phyloP scores from a whole-genome alignment of 2,113 vertebrate genomes.

The Tamias sibiricus region DNA sequence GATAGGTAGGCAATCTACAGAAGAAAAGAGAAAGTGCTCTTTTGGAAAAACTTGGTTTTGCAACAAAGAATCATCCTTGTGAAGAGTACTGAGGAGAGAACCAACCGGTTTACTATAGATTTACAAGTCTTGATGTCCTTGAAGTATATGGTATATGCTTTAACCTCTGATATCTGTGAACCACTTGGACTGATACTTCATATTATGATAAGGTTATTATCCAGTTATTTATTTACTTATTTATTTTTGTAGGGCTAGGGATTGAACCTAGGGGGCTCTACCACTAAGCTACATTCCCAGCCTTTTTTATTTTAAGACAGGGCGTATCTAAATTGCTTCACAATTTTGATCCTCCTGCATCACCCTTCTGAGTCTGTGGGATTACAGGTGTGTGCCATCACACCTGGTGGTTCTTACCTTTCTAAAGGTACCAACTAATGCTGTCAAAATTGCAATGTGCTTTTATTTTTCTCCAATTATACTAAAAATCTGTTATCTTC shows the following conservation, averaged over 20 bases:
- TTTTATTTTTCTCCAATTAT: neutral
- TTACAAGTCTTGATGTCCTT: neutral
- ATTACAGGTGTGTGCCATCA: neutral
- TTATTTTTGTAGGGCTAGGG: neutral
- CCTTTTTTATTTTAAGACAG: neutral
- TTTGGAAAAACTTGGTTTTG: neutral
- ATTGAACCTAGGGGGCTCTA: neutral
- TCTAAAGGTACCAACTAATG: neutral
- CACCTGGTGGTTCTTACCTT: neutral
- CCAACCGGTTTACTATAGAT: neutral
- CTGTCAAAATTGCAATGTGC: neutral
- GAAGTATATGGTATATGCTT: neutral
- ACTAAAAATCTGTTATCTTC: slow-evolving; percentile 8
- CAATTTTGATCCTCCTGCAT: neutral
- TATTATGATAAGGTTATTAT: neutral
- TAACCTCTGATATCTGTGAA: neutral
- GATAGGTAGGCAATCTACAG: neutral
- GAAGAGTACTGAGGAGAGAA: neutral
- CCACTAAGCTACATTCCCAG: neutral
- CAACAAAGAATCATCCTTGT: neutral
- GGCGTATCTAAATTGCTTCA: neutral
- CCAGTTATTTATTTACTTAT: neutral
- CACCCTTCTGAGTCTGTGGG: neutral
- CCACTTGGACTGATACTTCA: neutral
- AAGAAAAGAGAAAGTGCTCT: neutral